Base-by-base conservation (phyloP, 2,797 vertebrate species). In the Phrynocephalus vlangalii region DNA sequence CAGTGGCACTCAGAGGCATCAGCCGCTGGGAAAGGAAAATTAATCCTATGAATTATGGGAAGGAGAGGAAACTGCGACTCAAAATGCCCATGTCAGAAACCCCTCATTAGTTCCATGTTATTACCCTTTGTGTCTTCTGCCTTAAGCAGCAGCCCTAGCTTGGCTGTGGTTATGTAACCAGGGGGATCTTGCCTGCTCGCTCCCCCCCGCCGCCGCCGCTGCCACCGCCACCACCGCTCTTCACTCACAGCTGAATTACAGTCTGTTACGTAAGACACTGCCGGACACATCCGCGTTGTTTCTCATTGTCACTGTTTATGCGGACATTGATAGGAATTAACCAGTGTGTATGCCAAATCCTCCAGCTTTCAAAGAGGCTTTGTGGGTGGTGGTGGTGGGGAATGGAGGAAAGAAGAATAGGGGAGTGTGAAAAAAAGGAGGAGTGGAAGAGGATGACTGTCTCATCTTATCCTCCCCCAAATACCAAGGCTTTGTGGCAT, bases 101-200 rank as follows among this genome's bases (percentile, higher is more conserved):
- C 83, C 66, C 83, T 83, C 86, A 83, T 85, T 90, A 90, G 89
- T 85, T 85, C 79, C 56, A 22, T 77, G 83, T 85, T 88, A 85
- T 88, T 85, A 78, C 67, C 50, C 86, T 83, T 85, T 79, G 83
- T 90, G 86, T 75, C 22, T 56, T 66, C 89, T 82, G 56, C 79
- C 52, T 73, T 85, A 79, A 85, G 86, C 79, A 85, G 68, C 9
- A 85, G 73, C 20, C 79, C 67, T 77, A 63, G 30, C 86, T 85
- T 30, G 50, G 73, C 86, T 70, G 79, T 66, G 72, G 73, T 88
- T 88, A 85, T 79, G 52, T 88, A 90, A 88, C 86, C 24, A 9
- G 83, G 56, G 79, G 83, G 83, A 85, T 83, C 68, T 86, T 88
- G 82, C 79, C 56, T 68, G 70, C 44, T 67, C 79, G 67, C 71